Evolutionary conservation across 2,797 vertebrate genomes (phyloP).

Genomic region (Peromyscus attwateri): DNA sequence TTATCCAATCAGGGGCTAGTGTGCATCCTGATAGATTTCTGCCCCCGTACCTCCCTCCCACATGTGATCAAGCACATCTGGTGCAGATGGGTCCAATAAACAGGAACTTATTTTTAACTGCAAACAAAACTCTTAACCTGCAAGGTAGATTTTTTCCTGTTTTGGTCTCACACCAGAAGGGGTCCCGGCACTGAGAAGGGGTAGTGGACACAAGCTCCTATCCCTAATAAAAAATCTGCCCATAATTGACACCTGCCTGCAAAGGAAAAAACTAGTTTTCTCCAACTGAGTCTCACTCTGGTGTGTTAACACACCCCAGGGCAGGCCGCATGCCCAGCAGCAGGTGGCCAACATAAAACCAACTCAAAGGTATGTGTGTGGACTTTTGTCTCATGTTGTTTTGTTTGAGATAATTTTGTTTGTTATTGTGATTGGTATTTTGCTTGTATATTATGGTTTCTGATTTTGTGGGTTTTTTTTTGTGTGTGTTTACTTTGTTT

Average conservation of each 20-base stretch:
- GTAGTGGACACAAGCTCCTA: background rate
- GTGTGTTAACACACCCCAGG: background rate
- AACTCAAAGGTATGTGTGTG: background rate
- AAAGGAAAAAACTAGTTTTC: background rate
- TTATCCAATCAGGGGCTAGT: background rate
- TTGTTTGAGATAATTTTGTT: background rate
- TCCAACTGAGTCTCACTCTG: background rate
- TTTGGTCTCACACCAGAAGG: background rate
- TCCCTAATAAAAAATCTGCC: background rate
- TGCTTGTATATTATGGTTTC: background rate
- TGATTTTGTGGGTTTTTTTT: background rate
- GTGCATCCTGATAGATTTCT: background rate
- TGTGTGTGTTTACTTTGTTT: background rate
- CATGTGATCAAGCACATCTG: background rate
- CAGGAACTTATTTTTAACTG: background rate
- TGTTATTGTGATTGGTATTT: background rate
- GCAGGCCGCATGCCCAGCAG: background rate
- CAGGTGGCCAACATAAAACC: background rate
- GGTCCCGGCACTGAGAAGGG: background rate
- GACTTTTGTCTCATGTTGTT: background rate
- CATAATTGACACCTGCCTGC: background rate
- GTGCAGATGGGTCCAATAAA: background rate
- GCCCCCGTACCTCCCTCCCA: background rate
- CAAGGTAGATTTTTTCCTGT: background rate
- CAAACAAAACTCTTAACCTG: background rate